Percentiles rank a stretch among this genome's conserved stretches.
Evolutionary conservation across 2,888 invertebrate species (phyloP).

Genomic region (Drosophila mercatorum): DNA sequence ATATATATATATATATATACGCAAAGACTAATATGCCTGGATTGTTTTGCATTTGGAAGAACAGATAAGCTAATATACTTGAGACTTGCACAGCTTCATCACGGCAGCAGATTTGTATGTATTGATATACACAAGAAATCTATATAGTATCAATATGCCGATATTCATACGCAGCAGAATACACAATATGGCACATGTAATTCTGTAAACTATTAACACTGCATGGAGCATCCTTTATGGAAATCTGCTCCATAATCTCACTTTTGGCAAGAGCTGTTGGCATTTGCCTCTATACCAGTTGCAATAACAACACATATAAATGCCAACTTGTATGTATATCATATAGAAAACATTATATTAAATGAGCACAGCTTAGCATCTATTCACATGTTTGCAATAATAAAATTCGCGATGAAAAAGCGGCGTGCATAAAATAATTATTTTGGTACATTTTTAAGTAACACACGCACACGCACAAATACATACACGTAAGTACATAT

Average conservation of each 20-base stretch:
- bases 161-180: background rate
- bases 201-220: background rate
- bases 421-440: constrained; percentile 9
- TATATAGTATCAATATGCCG: too few relatives aligned
- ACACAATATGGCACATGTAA: background rate
- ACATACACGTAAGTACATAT: constrained; percentile 10
- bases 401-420: background rate
- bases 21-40: background rate
- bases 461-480: constrained; percentile 2
- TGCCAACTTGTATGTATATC: background rate
- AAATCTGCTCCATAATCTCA: background rate
- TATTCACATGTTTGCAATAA: background rate
- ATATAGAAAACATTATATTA: background rate
- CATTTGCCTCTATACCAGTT: too few relatives aligned
- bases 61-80: background rate
- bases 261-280: too few relatives aligned
- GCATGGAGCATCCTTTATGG: background rate
- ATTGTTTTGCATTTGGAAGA: background rate
- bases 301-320: background rate
- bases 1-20: background rate
- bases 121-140: background rate
- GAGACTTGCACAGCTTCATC: background rate
- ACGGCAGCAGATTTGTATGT: background rate
- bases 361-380: background rate
- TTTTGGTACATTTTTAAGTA: constrained; percentile 13